Evolutionary conservation across 2,888 invertebrate genomes (phyloP).

Genomic region (Chalcis sispes): DNA sequence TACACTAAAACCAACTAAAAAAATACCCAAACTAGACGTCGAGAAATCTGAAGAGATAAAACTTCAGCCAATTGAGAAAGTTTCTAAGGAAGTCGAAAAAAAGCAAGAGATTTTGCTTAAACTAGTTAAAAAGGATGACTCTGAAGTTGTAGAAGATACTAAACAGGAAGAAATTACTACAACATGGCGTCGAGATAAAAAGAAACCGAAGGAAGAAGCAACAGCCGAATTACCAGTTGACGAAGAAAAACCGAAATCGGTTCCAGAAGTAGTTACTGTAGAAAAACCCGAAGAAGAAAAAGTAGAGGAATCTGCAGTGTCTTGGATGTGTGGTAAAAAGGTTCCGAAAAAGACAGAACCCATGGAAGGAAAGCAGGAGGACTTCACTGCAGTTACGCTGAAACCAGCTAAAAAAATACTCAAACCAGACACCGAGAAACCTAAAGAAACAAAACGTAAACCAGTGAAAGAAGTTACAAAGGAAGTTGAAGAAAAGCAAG

Average conservation of each 20-base stretch:
- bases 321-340: conserved; percentile 58
- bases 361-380: conserved; percentile 51
- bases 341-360: background rate
- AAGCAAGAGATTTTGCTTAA: background rate
- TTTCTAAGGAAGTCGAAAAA: conserved; percentile 58
- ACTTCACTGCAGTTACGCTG: conserved; percentile 61
- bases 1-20: conserved; percentile 60
- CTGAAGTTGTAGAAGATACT: conserved; percentile 20
- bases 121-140: conserved; percentile 60
- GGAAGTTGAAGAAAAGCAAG: conserved; percentile 56
- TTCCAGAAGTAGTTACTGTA: conserved; percentile 56
- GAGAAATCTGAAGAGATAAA: conserved; percentile 39
- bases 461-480: conserved; percentile 47
- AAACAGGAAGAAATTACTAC: conserved; percentile 34
- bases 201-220: conserved; percentile 30
- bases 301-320: conserved; percentile 63
- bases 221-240: conserved; percentile 51
- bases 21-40: conserved; percentile 63
- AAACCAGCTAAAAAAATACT: conserved; percentile 61
- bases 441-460: conserved; percentile 59
- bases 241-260: conserved; percentile 57
- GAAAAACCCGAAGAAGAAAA: conserved; percentile 63
- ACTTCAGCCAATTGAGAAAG: conserved; percentile 58
- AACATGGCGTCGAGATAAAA: conserved; percentile 21
- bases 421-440: too few species aligned